Evolutionary conservation across 2,113 vertebrate species (phyloP), one percentile per base, ranked within the genome.

Genomic region (Albula glossodonta): DNA sequence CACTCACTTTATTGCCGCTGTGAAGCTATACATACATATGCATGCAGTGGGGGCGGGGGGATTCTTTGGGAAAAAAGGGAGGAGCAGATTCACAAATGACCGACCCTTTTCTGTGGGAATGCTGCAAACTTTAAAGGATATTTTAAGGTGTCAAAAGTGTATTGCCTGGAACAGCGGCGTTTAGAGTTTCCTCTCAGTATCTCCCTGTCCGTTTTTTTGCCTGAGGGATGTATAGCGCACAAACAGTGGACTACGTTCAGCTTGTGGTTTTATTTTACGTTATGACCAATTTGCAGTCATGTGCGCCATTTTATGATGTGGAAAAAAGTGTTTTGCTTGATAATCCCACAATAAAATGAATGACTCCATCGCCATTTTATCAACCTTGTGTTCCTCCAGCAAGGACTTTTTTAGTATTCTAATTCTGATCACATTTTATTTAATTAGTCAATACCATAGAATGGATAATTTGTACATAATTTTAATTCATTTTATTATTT

Each of bases 81-180:
- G 77, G 41, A 31, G 11, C 19, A 78, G 41, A 79, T 82, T 70
- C 50, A 3, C 51, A 25, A 66, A 77, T 83, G 83, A 86, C 81
- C 81, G 15, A n/a, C 2, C 15, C 49, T 84, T 66, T 81, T 5
- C 81, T 17, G 51, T 70, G 74, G 60, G 31, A 5, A 85, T 50
- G 7, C 84, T 86, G 88, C 88, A 60, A 66, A 50, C 66, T 82
- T 74, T 25, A 60, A 63, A 19, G 53, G 83, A 88, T 87, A 87
- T 83, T 79, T 56, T 78, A 41, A 88, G 81, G 86, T 87, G 87
- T 84, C 87, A 87, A 89, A 88, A 89, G 85, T 87, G 88, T 83
- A 86, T 78, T 86, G 51, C 82, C 83, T 85, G 11, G 85, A 85
- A 89, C 89, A 87, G 84, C 77, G n/a, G 79, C 51, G 80, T 86